phyloP scores from a whole-genome alignment of 1,140 invertebrate genomes.

The Andricus grossulariae region DNA sequence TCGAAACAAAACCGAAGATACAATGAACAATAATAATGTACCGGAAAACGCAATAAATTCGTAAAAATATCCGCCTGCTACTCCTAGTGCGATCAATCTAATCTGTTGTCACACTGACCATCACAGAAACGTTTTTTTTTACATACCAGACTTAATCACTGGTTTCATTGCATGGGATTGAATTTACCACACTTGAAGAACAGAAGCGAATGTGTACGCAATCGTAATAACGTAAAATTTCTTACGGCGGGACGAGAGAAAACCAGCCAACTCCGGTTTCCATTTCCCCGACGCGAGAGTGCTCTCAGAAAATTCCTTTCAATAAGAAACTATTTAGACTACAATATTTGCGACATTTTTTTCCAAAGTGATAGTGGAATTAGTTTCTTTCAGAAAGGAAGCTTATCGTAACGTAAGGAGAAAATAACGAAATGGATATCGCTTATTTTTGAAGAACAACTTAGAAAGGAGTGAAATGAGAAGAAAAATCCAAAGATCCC shows the following conservation, averaged over 20 bases:
- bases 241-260: no score
- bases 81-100: neutral
- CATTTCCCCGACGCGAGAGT: no score
- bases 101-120: slow-evolving; percentile 1
- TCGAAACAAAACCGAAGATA: slow-evolving; percentile 33
- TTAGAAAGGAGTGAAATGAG: neutral
- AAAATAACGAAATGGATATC: neutral
- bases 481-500: neutral
- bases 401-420: slow-evolving; percentile 3
- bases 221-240: neutral
- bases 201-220: neutral
- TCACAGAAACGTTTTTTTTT: slow-evolving; percentile 9
- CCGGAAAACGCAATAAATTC: slow-evolving; percentile 23
- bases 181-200: slow-evolving; percentile 8
- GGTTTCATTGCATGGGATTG: neutral
- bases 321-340: neutral
- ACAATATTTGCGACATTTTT: slow-evolving; percentile 2
- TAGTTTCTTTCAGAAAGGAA: neutral
- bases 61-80: slow-evolving; percentile 1
- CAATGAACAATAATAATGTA: neutral
- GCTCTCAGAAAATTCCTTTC: no score
- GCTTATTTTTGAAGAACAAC: neutral
- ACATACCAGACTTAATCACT: neutral
- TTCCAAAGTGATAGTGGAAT: neutral
- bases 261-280: no score